Conservation (phyloP, 1,140 invertebrate species). For the Ceratina australensis region DNA sequence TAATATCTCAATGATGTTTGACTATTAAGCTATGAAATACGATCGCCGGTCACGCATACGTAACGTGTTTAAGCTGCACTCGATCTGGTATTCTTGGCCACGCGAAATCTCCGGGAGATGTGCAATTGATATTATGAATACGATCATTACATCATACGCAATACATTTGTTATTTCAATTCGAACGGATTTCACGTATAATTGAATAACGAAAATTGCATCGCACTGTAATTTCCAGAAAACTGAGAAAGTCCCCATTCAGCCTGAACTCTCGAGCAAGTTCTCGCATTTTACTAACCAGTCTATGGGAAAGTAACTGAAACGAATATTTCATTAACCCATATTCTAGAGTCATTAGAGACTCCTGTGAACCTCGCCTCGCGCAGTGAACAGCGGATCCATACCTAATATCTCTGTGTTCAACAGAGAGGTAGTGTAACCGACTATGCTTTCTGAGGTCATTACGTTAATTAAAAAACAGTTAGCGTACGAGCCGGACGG, state of each 20-base stretch:
- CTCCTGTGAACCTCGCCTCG: too few relatives aligned
- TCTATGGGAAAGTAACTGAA: not conserved
- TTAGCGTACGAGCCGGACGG: too few relatives aligned
- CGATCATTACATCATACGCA: not conserved
- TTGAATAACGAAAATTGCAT: not conserved
- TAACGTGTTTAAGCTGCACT: not conserved
- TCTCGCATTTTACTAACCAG: not conserved
- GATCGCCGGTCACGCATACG: slow-evolving; percentile 28
- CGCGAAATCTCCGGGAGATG: not conserved
- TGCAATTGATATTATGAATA: slow-evolving; percentile 4
- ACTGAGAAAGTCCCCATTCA: not conserved
- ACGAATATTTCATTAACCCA: not conserved
- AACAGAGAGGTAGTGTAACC: not conserved
- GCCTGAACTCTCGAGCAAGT: too few relatives aligned
- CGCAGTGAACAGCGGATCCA: too few relatives aligned
- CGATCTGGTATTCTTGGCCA: not conserved
- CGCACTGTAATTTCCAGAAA: not conserved
- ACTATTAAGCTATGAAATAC: slow-evolving; percentile 30
- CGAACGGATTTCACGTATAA: not conserved
- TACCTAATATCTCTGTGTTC: not conserved
- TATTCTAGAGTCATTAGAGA: not conserved
- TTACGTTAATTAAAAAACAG: too few relatives aligned
- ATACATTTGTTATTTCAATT: too few relatives aligned
- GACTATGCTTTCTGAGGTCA: not conserved
- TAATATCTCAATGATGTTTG: slow-evolving; percentile 36